Evolutionary conservation across 2,113 vertebrate species (phyloP), one percentile per base, ranked within the genome.

Genomic region (Potamarius usumacintae): DNA sequence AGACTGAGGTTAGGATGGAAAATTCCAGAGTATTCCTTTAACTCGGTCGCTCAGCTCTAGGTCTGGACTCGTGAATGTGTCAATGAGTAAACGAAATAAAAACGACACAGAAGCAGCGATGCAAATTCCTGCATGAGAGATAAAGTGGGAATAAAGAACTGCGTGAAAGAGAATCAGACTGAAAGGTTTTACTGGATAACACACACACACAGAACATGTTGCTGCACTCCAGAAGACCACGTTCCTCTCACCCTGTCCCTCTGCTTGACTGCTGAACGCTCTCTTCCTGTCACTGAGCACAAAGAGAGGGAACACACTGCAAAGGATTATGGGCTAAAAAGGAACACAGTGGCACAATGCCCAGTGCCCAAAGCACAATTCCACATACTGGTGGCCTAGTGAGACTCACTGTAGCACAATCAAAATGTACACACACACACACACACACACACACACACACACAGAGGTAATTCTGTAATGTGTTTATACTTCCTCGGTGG

Each of bases 271-370:
- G 42, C 48, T 53, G 85, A 87, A 87, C 82, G 57, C 88, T 82
- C 48, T 87, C 82, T 80, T 65, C 55, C 63, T 81, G 72, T 74
- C 86, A 87, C 62, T 20, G 53, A 6, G 65, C 48, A 77, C 78
- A 67, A 82, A 58, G 74, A 72, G 57, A 27, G 2, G 65, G 85
- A 87, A 82, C 86, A 86, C n/a, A 76, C 62, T 82, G 83, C 87
- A 77, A 74, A 71, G 85, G 85, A 88, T 90, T 88, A 69, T 81
- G 84, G 84, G 76, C 83, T 74, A 67, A 90, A 58, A 81, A 14
- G 65, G 74, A 76, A 87, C 86, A 84, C 69, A 57, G 55, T 65
- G 80, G 67, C 79, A 79, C 67, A n/a, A 22, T 27, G 34, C 27
- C 20, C 52, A 69, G 69, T 22, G 25, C 34, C 67, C 65, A 34